Evolutionary conservation across 2,888 invertebrate species (phyloP).

Genomic region (Strigamia maritima): DNA sequence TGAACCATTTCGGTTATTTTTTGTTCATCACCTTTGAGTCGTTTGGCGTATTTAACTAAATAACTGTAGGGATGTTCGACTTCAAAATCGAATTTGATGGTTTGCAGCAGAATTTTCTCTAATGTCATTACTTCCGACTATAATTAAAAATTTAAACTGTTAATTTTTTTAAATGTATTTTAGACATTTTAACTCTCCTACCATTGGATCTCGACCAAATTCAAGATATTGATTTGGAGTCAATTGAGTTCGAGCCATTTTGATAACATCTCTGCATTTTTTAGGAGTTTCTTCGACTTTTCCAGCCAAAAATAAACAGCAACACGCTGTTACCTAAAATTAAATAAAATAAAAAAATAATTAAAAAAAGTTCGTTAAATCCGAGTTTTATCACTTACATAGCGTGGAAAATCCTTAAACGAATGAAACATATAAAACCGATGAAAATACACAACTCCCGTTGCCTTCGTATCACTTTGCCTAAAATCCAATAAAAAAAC

Average conservation of each 20-base stretch:
- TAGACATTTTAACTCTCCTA: constrained; percentile 49
- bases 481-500: constrained; percentile 1
- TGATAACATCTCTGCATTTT: constrained; percentile 95
- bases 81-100: constrained; percentile 97
- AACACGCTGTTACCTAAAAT: constrained; percentile 80
- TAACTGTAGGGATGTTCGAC: constrained; percentile 96
- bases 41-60: constrained; percentile 88
- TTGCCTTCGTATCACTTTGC: constrained; percentile 90
- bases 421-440: constrained; percentile 99
- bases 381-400: constrained; percentile 60
- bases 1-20: constrained; percentile 95
- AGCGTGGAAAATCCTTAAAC: constrained; percentile 91
- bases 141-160: not conserved
- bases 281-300: constrained; percentile 99
- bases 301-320: constrained; percentile 94
- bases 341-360: not conserved
- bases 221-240: constrained; percentile 79
- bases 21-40: constrained; percentile 85
- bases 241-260: constrained; percentile 75
- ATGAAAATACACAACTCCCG: constrained; percentile 98
- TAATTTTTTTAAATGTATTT: not conserved
- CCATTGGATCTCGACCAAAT: constrained; percentile 92
- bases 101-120: constrained; percentile 91
- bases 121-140: constrained; percentile 58
- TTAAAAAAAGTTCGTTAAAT: not conserved